Base-by-base conservation (phyloP, 2,113 vertebrate species). In the Otolemur garnettii region DNA sequence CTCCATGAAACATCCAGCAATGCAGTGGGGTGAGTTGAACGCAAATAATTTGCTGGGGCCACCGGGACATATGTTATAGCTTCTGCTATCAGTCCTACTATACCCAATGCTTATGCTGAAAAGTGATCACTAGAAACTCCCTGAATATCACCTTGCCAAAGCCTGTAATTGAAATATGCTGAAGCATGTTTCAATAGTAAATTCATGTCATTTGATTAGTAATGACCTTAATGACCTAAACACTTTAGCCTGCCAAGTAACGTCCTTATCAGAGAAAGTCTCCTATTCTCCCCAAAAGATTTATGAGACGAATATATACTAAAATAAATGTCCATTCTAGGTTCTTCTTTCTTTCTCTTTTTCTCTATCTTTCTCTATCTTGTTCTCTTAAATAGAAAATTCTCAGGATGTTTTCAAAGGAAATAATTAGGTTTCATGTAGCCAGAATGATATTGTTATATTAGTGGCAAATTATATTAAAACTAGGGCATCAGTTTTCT, bases 301-400 rank as follows among this genome's bases (percentile, higher is more conserved):
- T 91, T 84, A 33, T 77, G 71, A 55, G 21, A 62, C 50, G 38
- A 24, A 74, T 1, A 14, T 82, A 17, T 42, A 82, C 5, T 71
- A 35, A 89, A 92, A 89, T 84, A 95, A 96, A 21, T 35, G 74
- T 38, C 35, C 93, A 9, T 79, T 97, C 55, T 66, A 75, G 21
- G 11, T 1, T 21, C 33, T 79, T 91, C 66, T 64, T 24, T 91
- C 13, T 24, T 11, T 72, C 35, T 64, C n/a, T 91, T 18, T 38
- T 12, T 72, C 19, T 77, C 30, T 80, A 10, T 81, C 0, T 35
- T 7, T 33, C n/a, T 72, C 5, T 24, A 0, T 33, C 77, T 64
- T 35, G 93, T n/a, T 71, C 14, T 59, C 2, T 57, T 68, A 57
- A 62, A 79, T 33, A 87, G 17, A 77, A 92, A 89, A 19, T 10